Evolutionary conservation across 92 coral and sea anemone species (phyloP).

Genomic region (Actinernus sp.): DNA sequence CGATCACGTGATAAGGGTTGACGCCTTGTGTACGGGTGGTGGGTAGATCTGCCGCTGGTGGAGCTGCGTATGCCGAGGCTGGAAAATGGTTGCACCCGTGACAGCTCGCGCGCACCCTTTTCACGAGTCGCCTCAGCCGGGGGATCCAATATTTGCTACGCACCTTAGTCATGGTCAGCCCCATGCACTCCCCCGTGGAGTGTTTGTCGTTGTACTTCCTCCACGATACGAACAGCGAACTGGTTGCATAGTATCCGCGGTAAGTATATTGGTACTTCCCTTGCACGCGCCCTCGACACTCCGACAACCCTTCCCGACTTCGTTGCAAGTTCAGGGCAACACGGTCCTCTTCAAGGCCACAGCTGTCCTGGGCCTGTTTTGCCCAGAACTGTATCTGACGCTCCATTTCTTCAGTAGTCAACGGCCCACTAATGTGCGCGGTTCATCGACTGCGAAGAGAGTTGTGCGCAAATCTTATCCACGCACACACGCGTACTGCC

Average conservation of each 20-base stretch:
- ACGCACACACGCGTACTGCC: constrained; percentile 44
- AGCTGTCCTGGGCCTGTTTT: too few relatives aligned
- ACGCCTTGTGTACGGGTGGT: too few relatives aligned
- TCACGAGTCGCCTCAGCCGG: too few relatives aligned
- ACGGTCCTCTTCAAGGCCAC: too few relatives aligned
- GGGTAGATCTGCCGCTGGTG: not conserved
- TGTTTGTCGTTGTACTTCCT: constrained; percentile 6
- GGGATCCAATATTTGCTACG: constrained; percentile 3
- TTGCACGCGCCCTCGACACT: constrained; percentile 13
- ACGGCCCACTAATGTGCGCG: too few relatives aligned
- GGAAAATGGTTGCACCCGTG: constrained; percentile 2
- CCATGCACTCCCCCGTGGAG: too few relatives aligned
- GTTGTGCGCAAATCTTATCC: constrained; percentile 50
- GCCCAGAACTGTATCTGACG: too few relatives aligned
- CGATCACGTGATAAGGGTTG: too few relatives aligned
- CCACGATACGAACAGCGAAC: not conserved
- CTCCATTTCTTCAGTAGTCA: too few relatives aligned
- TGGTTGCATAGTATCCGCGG: constrained; percentile 13
- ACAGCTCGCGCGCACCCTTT: not conserved
- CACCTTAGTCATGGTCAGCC: constrained; percentile 23
- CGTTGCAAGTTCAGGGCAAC: constrained; percentile 8
- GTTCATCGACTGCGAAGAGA: constrained; percentile 8
- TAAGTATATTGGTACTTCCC: constrained; percentile 18
- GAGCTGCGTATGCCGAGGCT: constrained; percentile 2
- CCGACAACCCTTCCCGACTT: constrained; percentile 8